A percentile compares a stretch with the other conserved stretches of the same genome.
phyloP scores from a whole-genome alignment of 2,113 vertebrate genomes.

The Nerophis ophidion region DNA sequence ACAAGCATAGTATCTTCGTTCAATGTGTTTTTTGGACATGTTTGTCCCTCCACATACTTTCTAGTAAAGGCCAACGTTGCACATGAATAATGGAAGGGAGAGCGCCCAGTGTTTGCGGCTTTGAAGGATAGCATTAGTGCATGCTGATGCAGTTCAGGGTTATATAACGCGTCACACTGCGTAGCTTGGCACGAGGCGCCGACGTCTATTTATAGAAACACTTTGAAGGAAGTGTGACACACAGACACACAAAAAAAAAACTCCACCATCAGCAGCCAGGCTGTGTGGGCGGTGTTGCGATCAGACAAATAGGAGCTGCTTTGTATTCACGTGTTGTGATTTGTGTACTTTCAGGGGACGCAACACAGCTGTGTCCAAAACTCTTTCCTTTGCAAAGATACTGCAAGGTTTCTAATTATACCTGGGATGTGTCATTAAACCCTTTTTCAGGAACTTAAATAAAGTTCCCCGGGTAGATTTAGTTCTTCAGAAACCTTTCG shows the following conservation, averaged over 20 bases:
- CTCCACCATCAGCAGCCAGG: slow-evolving; percentile 14
- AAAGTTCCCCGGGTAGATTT: too few species aligned
- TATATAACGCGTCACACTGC: slow-evolving; percentile 58
- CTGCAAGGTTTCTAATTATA: too few species aligned
- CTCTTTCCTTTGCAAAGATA: background rate
- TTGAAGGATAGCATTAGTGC: slow-evolving; percentile 27
- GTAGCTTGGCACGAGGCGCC: slow-evolving; percentile 18
- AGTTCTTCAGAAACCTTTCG: too few species aligned
- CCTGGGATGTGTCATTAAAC: too few species aligned
- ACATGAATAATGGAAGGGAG: background rate
- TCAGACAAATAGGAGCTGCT: background rate
- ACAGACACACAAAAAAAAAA: slow-evolving; percentile 50
- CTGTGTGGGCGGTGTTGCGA: background rate
- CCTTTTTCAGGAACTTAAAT: too few species aligned
- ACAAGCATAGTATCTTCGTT: too few species aligned
- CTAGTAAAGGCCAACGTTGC: too few species aligned
- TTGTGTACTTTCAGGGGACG: background rate
- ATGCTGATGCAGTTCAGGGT: slow-evolving; percentile 49
- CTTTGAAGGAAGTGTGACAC: slow-evolving; percentile 56
- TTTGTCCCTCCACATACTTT: too few species aligned
- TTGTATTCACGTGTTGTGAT: background rate
- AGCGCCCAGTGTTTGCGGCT: background rate
- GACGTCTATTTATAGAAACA: slow-evolving; percentile 56
- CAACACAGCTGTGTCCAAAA: background rate
- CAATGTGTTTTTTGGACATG: too few species aligned